Evolutionary conservation across 2,888 invertebrate genomes (phyloP), one percentile per base, ranked within the genome.

Genomic region (Diaprepes abbreviatus): DNA sequence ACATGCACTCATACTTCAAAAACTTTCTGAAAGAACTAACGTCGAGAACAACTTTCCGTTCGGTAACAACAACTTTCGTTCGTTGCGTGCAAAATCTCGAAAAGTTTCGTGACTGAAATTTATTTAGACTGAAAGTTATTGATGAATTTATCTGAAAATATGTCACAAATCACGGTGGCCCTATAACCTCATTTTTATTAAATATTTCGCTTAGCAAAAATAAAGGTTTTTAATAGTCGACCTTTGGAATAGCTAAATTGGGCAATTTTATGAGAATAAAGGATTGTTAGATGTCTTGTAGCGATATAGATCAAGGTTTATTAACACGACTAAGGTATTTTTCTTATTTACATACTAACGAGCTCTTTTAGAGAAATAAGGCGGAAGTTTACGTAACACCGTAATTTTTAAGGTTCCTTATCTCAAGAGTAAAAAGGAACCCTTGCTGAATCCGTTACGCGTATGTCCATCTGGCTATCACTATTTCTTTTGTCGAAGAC

Each of bases 111-210:
- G 71, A 71, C 71, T 71, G 28, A 45, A 65, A 71, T 68, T 71
- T 71, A 71, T 71, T 64, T 71, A 50, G 40, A 45, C 28, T 14
- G 31, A 54, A 33, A 33, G 19, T 38, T 68, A 72, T 72, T 70
- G 72, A 72, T 72, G 72, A 48, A 71, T 71, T 67, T 64, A 67
- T 72, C 66, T 62, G 69, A 45, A 72, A 72, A 62, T 71, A 57
- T 71, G 70, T 70, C 70, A 45, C 62, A 55, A 50, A 55, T 33
- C 50, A 17, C 36, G 45, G 38, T 52, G 62, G 31, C 62, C 62
- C 31, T 63, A 19, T 70, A 66, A 66, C 62, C 70, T 31, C 45
- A 64, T 50, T 50, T 31, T 40, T 58, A 54, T 36, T 36, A 14
- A 35, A 35, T 54, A 35, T 17, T 54, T 21, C n/a, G 35, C 35